Percentiles rank a stretch among this genome's conserved stretches.
These are phyloP conservation scores for Limanda limanda DNA, from an alignment of 2,113 vertebrate genomes.

Conservation along the genomic window DNA sequence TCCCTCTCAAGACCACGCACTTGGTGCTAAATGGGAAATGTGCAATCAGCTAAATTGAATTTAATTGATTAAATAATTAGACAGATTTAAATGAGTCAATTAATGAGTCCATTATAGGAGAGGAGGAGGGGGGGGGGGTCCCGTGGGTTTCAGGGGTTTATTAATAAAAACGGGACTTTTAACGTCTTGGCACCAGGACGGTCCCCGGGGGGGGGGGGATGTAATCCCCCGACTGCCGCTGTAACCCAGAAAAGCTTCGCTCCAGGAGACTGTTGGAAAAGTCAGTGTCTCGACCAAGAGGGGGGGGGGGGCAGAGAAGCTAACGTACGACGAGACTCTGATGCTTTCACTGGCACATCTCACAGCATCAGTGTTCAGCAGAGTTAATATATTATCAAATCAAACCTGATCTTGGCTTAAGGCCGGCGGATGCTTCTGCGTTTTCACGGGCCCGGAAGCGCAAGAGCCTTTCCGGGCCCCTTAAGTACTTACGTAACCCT, in stretches of 20 bases:
- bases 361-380: too few relatives aligned
- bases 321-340: neutral
- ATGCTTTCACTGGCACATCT: neutral
- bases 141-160: slow-evolving; percentile 57
- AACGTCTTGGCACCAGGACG: slow-evolving; percentile 55
- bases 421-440: too few relatives aligned
- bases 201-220: slow-evolving; percentile 54
- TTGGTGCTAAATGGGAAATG: slow-evolving; percentile 57
- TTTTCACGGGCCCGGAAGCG: too few relatives aligned
- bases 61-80: slow-evolving; percentile 77
- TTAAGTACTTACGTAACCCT: too few relatives aligned
- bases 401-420: too few relatives aligned
- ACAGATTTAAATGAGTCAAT: slow-evolving; percentile 73
- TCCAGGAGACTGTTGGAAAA: slow-evolving; percentile 41
- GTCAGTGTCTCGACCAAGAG: neutral
- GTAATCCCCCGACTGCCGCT: slow-evolving; percentile 59
- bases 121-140: slow-evolving; percentile 27
- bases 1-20: slow-evolving; percentile 33
- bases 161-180: slow-evolving; percentile 69
- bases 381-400: too few relatives aligned
- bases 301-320: neutral
- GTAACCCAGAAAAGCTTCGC: slow-evolving; percentile 70
- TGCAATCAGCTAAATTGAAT: slow-evolving; percentile 76
- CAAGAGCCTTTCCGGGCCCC: too few relatives aligned
- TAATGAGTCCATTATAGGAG: slow-evolving; percentile 71